These are phyloP conservation scores for Aromia moschata DNA, from an alignment of 2,888 invertebrate species.

Conservation along the genomic window DNA sequence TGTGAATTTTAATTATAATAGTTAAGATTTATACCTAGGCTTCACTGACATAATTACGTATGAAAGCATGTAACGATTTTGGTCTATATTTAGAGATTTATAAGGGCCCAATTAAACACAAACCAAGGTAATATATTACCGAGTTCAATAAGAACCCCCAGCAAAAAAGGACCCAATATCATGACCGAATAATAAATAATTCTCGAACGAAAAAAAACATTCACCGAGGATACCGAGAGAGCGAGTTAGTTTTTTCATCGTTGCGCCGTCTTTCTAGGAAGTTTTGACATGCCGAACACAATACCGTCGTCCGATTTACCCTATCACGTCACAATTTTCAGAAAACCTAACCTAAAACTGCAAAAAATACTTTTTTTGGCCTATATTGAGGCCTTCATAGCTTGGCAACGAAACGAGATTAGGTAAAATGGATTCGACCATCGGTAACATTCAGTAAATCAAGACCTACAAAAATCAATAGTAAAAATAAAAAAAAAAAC, in stretches of 20 bases:
- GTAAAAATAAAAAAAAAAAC: no score
- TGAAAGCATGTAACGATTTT: not conserved
- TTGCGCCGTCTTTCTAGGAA: conserved; percentile 19
- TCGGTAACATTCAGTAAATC: no score
- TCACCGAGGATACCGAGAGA: conserved; percentile 7
- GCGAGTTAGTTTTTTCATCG: conserved; percentile 11
- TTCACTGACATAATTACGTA: not conserved
- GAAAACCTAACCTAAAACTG: no score
- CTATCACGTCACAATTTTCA: no score
- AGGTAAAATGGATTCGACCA: no score
- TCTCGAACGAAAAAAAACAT: not conserved
- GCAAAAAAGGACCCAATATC: not conserved
- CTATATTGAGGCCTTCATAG: no score
- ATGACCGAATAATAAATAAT: conserved; percentile 8
- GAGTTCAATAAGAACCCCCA: not conserved
- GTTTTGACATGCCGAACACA: conserved; percentile 20
- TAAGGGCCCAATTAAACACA: not conserved
- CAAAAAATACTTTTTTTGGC: no score
- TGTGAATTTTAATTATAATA: no score
- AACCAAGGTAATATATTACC: not conserved
- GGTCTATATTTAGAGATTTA: conserved; percentile 7
- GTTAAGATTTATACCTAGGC: not conserved
- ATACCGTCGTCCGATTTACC: no score
- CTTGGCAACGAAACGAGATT: no score
- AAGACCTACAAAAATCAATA: no score